Evolutionary conservation across 53 echinoderm and acorn worm genomes (phyloP), one percentile per base, ranked within the genome.

Genomic region (Echinarachnius parma): DNA sequence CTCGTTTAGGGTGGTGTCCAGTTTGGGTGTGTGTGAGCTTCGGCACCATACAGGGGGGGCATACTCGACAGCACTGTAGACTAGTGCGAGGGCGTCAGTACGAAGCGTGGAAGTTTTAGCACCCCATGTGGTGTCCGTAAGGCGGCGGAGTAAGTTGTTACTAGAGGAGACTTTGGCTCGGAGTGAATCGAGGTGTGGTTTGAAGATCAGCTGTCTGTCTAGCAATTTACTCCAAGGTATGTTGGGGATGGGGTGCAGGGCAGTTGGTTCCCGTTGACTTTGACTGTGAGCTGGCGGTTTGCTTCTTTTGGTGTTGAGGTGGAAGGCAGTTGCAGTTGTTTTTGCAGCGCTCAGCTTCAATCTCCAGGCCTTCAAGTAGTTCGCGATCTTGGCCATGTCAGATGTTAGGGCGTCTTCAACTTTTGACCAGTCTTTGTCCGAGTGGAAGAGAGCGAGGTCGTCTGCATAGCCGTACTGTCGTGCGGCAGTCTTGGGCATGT

Each of bases 291-390:
- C 34, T 61, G 30, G 1, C 21, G 50, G 20, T 77, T 46, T 20
- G 48, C 62, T 18, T 77, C 31, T 36, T n/a, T 49, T 62, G 47
- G n/a, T 77, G 34, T 77, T 61, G 16, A 77, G 77, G 52, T 45
- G 47, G 34, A 77, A 77, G 26, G 77, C 48, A 13, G 77, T 30
- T 3, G 62, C 28, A 21, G 34, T n/a, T n/a, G n/a, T 32, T 33
- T 63, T 77, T 7, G 48, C 53, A 11, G 31, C 24, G 31, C 77
- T 77, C 13, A 78, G 55, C 53, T 53, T 78, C 18, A 66, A 39
- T 49, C 65, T 49, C 50, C 77, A 77, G 55, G 55, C 32, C 65
- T 49, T 35, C 77, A 77, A 39, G 34, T 78, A 78, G 14, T 21
- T 31, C 0, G 33, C 52, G 21, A 78, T 31, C 22, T 7, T 7